Conservation (phyloP, 1,140 invertebrate species). For the Cryptotermes secundus region DNA sequence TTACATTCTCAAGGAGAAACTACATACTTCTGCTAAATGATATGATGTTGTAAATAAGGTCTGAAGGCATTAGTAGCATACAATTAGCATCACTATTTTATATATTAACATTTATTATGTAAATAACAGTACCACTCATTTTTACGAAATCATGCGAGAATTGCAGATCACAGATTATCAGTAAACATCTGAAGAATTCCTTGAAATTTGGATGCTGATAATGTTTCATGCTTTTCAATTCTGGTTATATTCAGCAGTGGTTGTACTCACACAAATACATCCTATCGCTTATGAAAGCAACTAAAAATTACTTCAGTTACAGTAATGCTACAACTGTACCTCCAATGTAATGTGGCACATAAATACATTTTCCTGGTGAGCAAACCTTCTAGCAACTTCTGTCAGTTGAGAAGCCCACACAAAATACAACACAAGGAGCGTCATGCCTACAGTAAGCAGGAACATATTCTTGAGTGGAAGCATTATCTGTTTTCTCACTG, state of each 20-base stretch:
- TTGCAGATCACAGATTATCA: background rate
- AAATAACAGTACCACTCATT: too few species aligned
- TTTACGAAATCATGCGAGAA: too few species aligned
- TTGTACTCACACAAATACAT: too few species aligned
- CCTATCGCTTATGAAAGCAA: background rate
- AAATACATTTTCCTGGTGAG: constrained; percentile 27
- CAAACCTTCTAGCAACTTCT: constrained; percentile 17
- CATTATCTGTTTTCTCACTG: constrained; percentile 23
- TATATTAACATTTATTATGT: too few species aligned
- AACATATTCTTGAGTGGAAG: constrained; percentile 30
- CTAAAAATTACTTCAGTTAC: background rate
- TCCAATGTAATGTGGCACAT: constrained; percentile 20
- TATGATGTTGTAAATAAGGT: too few species aligned
- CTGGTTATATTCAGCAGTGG: too few species aligned
- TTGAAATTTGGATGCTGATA: background rate
- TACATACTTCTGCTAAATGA: too few species aligned
- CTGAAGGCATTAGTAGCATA: too few species aligned
- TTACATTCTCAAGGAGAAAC: too few species aligned
- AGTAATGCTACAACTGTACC: background rate
- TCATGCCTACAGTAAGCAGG: constrained; percentile 25
- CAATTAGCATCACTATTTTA: too few species aligned
- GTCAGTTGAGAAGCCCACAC: constrained; percentile 26
- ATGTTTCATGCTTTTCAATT: too few species aligned
- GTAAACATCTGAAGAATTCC: background rate
- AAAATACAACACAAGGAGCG: constrained; percentile 25